These are phyloP conservation scores for Coregonus ussuriensis DNA, from an alignment of 2,797 vertebrate genomes.

Conservation along the genomic window DNA sequence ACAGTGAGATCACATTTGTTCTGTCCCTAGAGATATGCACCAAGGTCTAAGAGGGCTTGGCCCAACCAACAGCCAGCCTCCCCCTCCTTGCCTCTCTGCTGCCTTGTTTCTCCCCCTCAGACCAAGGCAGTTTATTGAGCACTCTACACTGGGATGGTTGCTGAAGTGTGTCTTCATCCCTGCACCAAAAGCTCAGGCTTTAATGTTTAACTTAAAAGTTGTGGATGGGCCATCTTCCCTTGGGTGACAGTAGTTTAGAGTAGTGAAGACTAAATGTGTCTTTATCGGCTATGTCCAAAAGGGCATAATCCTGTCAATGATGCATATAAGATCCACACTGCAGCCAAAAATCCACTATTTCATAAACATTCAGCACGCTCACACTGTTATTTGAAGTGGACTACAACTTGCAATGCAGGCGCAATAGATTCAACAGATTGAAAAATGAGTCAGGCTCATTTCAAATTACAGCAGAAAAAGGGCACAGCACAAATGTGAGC, in stretches of 20 bases:
- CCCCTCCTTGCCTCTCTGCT: background rate
- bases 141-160: conserved; percentile 4
- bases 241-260: background rate
- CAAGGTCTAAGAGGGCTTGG: background rate
- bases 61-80: conserved; percentile 10
- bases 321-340: background rate
- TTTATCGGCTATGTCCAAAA: conserved; percentile 8
- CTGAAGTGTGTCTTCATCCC: background rate
- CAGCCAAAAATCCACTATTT: background rate
- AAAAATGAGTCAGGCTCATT: conserved; percentile 30
- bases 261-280: background rate
- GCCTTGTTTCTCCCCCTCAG: background rate
- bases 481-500: conserved; percentile 9
- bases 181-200: conserved; percentile 5
- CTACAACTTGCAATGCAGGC: background rate
- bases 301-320: background rate
- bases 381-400: background rate
- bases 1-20: conserved; percentile 58
- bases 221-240: background rate
- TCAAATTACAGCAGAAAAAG: conserved; percentile 21
- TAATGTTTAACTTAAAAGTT: conserved; percentile 1
- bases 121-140: background rate
- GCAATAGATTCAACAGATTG: conserved; percentile 13
- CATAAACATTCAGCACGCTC: too few relatives aligned
- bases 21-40: conserved; percentile 27